Percentiles rank a stretch among this genome's conserved stretches.
Conservation (phyloP, 2,113 vertebrate species). For the Geococcyx californianus region DNA sequence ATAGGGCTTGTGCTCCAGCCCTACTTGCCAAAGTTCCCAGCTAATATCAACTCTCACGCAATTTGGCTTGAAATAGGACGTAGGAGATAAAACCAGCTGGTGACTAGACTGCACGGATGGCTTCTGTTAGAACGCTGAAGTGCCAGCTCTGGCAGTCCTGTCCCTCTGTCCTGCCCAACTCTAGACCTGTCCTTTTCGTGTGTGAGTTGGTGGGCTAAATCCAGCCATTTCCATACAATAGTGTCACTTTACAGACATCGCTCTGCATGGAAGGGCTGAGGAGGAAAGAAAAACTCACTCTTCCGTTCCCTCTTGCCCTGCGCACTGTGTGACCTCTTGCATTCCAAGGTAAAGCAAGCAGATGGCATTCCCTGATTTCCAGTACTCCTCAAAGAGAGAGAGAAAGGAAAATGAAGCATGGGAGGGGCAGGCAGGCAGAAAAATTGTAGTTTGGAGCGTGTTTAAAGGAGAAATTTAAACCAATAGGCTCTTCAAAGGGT, state of each 20-base stretch:
- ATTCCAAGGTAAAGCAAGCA: not conserved
- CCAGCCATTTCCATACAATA: not conserved
- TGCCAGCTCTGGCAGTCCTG: not conserved
- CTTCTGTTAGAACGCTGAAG: not conserved
- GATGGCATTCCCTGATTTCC: not conserved
- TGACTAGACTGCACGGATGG: not conserved
- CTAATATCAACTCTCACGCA: not conserved
- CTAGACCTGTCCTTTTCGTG: accelerated
- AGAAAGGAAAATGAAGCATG: not conserved
- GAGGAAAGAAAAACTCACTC: not conserved
- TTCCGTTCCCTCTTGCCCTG: not conserved
- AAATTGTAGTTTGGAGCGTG: not conserved
- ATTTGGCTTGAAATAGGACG: not conserved
- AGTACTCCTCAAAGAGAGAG: not conserved
- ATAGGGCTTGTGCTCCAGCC: no score
- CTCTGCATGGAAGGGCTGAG: not conserved
- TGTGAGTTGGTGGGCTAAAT: not conserved
- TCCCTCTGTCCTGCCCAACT: not conserved
- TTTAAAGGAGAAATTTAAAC: not conserved
- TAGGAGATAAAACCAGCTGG: not conserved
- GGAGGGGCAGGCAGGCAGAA: not conserved
- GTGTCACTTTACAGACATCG: not conserved
- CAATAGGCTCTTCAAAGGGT: not conserved
- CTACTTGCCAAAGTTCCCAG: not conserved
- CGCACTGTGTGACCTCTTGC: not conserved